Evolutionary conservation across 1,140 invertebrate species (phyloP), one percentile per base, ranked within the genome.

Genomic region (Potamilus streckersoni): DNA sequence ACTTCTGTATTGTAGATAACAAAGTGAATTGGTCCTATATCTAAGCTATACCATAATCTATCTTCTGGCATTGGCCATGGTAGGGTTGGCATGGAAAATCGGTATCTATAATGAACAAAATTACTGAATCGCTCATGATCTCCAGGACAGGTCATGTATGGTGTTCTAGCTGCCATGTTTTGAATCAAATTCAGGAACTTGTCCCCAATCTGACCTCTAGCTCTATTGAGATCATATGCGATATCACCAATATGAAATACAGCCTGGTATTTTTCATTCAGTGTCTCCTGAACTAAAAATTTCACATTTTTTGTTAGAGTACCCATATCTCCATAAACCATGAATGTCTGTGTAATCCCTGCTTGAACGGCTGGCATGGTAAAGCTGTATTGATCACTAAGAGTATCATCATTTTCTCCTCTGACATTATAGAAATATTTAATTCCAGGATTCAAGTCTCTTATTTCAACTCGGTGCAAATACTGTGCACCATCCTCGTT

Each of bases 311-410:
- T 84, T n/a, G 95, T 95, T 91, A 96, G 95, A 82, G 93, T 95
- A 1, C 96, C 96, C 93, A 97, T 93, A 88, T 97, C 96, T 0
- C 96, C 97, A 85, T 94, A 97, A 76, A 98, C 93, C 63, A 95
- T 95, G 60, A 97, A 85, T 3, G 73, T 79, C 58, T 84, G 79
- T 56, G 71, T 58, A 63, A 69, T 76, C 3, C 71, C 65, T 2
- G 71, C 62, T 11, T 72, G 19, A 16, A 65, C 72, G 61, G 73
- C 67, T 1, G 83, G 83, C 13, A 85, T 73, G 1, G 55, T 78
- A 66, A 86, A 87, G 63, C 78, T 80, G 58, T 78, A 85, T 12
- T 79, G 66, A 2, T 83, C 80, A 72, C 83, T 83, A 63, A 72
- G 64, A 56, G 63, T 75, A 19, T 78, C 65, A 4, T 64, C 69